phyloP scores from a whole-genome alignment of 1,140 invertebrate genomes.

The Stegodyphus mimosarum region DNA sequence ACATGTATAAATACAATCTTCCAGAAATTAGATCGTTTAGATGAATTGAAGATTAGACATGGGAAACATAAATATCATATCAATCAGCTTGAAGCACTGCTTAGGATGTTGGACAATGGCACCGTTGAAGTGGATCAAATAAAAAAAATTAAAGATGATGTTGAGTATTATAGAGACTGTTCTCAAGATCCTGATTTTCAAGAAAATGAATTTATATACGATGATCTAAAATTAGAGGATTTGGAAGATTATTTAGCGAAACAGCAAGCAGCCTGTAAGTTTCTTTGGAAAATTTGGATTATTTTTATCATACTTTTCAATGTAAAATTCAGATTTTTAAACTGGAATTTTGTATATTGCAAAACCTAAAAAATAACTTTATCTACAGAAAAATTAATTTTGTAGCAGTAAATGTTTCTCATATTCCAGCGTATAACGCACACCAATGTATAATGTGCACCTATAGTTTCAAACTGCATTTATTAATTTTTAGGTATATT shows the following conservation, averaged over 20 bases:
- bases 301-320: no score
- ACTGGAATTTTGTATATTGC: no score
- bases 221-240: slow-evolving; percentile 86
- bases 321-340: no score
- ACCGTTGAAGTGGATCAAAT: slow-evolving; percentile 96
- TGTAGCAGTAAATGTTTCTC: no score
- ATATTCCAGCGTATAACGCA: no score
- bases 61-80: slow-evolving; percentile 97
- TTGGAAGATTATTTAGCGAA: slow-evolving; percentile 63
- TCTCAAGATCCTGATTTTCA: slow-evolving; percentile 96
- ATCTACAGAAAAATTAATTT: no score
- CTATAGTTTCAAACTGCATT: no score
- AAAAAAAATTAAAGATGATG: slow-evolving; percentile 94
- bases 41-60: slow-evolving; percentile 88
- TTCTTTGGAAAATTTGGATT: no score
- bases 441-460: no score
- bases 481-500: no score
- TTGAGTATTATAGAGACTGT: slow-evolving; percentile 97
- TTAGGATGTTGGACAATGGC: slow-evolving; percentile 98
- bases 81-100: slow-evolving; percentile 93
- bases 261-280: slow-evolving; percentile 39
- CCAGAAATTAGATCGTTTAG: slow-evolving; percentile 90
- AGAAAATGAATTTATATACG: slow-evolving; percentile 97
- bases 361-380: no score
- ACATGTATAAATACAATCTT: no score